These are phyloP conservation scores for Alloscopus bannaensis DNA, from an alignment of 2,888 invertebrate genomes.

Conservation along the genomic window DNA sequence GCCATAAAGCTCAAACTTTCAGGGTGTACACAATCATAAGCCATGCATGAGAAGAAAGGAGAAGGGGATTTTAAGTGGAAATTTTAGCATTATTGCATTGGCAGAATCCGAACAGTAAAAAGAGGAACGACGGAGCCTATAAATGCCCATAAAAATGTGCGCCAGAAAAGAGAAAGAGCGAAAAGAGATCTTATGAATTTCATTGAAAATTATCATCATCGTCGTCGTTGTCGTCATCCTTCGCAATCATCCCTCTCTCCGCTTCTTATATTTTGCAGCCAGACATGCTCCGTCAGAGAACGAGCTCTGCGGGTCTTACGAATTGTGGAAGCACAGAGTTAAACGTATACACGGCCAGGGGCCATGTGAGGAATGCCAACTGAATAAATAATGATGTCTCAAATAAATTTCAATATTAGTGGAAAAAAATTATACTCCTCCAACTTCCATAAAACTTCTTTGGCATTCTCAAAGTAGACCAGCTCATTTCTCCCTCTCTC, in stretches of 20 bases:
- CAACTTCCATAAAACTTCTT: constrained; percentile 52
- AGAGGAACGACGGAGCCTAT: constrained; percentile 24
- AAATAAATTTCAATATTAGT: constrained; percentile 50
- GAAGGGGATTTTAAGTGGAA: constrained; percentile 13
- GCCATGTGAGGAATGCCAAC: constrained; percentile 59
- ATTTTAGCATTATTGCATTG: constrained; percentile 18
- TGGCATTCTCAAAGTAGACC: too few species aligned
- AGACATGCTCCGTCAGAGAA: too few species aligned
- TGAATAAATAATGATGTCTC: constrained; percentile 58
- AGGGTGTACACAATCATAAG: background rate
- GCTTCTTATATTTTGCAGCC: too few species aligned
- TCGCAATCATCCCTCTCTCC: too few species aligned
- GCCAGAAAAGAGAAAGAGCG: constrained; percentile 8
- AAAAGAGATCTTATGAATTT: constrained; percentile 36
- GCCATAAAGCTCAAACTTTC: too few species aligned
- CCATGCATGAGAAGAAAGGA: constrained; percentile 10
- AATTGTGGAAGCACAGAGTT: too few species aligned
- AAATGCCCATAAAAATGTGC: constrained; percentile 37
- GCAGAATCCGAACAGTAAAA: constrained; percentile 29
- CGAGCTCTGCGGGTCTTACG: too few species aligned
- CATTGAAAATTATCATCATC: constrained; percentile 36
- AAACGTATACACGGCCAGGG: constrained; percentile 38
- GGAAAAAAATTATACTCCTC: constrained; percentile 8
- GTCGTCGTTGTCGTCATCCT: background rate
- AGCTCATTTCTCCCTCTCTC: too few species aligned